Evolutionary conservation across 2,797 vertebrate genomes (phyloP).

Genomic region (Amblyopsis hoosieri): DNA sequence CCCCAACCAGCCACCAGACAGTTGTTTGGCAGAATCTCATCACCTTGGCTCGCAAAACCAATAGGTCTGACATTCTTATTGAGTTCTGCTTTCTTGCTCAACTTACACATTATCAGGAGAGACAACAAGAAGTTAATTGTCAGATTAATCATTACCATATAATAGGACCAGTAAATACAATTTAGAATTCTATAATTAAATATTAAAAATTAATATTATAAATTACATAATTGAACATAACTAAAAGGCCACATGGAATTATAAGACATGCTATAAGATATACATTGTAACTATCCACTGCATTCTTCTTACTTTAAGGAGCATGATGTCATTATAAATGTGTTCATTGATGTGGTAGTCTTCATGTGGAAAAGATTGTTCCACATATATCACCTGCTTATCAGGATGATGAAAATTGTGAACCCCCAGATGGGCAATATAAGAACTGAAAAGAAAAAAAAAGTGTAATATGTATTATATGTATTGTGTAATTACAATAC

Average conservation of each 20-base stretch:
- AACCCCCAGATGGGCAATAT: slow-evolving; percentile 35
- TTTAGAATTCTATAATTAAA: too few species aligned
- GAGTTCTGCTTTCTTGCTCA: slow-evolving; percentile 29
- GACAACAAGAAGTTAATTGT: not conserved
- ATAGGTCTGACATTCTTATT: slow-evolving; percentile 19
- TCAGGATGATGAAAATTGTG: fast-evolving
- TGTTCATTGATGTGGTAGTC: fast-evolving
- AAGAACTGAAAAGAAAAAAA: slow-evolving; percentile 18
- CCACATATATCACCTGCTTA: not conserved
- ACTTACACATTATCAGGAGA: slow-evolving; percentile 22
- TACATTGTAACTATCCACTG: too few species aligned
- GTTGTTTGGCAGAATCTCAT: not conserved
- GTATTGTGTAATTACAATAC: not conserved
- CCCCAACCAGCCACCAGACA: slow-evolving; percentile 63
- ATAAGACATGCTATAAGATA: too few species aligned
- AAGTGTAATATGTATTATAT: not conserved
- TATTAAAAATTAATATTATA: not conserved
- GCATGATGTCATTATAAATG: slow-evolving; percentile 56
- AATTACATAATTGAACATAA: not conserved
- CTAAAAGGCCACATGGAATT: too few species aligned
- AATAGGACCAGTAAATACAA: not conserved
- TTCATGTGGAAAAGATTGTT: not conserved
- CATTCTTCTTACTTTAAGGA: slow-evolving; percentile 61
- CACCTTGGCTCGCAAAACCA: not conserved
- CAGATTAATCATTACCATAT: not conserved